phyloP scores from a whole-genome alignment of 1,140 invertebrate genomes.

The Drosophila sp. region DNA sequence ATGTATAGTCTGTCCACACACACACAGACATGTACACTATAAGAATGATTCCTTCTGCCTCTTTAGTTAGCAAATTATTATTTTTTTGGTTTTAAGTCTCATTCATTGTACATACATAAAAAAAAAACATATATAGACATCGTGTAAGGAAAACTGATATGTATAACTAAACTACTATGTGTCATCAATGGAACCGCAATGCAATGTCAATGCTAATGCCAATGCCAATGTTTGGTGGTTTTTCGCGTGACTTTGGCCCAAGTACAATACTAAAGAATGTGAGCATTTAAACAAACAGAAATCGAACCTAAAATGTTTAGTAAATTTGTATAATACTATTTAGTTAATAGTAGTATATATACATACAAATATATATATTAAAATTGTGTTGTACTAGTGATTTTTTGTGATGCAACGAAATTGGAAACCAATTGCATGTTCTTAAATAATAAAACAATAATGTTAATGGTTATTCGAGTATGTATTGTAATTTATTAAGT shows the following conservation, averaged over 20 bases:
- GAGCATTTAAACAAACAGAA: constrained; percentile 61
- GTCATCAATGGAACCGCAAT: constrained; percentile 21
- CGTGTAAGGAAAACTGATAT: constrained; percentile 20
- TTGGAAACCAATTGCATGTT: constrained; percentile 39
- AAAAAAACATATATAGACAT: constrained; percentile 42
- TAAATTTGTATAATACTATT: constrained; percentile 49
- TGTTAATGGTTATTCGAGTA: constrained; percentile 36
- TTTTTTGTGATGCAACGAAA: constrained; percentile 55
- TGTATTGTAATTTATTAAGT: constrained; percentile 25
- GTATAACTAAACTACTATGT: constrained; percentile 1
- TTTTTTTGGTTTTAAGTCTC: constrained; percentile 53
- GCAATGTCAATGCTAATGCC: constrained; percentile 32
- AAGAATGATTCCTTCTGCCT: constrained; percentile 57
- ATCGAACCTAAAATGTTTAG: constrained; percentile 52
- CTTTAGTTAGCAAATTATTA: constrained; percentile 62
- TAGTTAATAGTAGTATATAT: constrained; percentile 23
- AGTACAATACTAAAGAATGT: constrained; percentile 53
- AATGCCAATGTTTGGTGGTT: constrained; percentile 30
- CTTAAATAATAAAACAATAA: constrained; percentile 48
- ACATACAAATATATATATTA: constrained; percentile 43
- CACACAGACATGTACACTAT: constrained; percentile 27
- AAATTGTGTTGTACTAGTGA: constrained; percentile 49
- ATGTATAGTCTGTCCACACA: constrained; percentile 33
- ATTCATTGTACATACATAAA: constrained; percentile 42
- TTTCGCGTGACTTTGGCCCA: constrained; percentile 16